Evolutionary conservation across 1,140 invertebrate species (phyloP).

Genomic region (Platyscapa corneri): DNA sequence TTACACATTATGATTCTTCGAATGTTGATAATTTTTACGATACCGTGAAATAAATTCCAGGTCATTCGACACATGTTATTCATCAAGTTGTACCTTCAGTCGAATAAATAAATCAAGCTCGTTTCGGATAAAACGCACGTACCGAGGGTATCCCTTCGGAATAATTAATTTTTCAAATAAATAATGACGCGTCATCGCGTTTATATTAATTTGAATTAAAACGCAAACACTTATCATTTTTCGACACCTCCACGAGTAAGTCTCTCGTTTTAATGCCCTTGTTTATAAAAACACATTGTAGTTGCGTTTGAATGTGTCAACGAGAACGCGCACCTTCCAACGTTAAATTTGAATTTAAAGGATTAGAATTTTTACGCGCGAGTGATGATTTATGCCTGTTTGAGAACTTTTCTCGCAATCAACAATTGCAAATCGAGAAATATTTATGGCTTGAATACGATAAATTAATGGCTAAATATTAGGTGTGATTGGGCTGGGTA

Average conservation of each 20-base stretch:
- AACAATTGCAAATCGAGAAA: too few relatives aligned
- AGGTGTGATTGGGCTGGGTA: too few relatives aligned
- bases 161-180: conserved; percentile 27
- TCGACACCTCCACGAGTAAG: not conserved
- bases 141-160: not conserved
- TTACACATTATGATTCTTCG: not conserved
- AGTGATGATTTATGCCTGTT: too few relatives aligned
- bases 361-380: too few relatives aligned
- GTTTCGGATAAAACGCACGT: conserved; percentile 9
- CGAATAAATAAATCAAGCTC: conserved; percentile 25
- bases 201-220: conserved; percentile 16
- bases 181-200: not conserved
- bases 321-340: too few relatives aligned
- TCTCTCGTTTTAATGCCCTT: not conserved
- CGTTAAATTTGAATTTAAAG: too few relatives aligned
- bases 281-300: not conserved
- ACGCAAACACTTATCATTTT: conserved; percentile 13
- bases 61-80: conserved; percentile 11
- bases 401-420: too few relatives aligned
- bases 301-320: too few relatives aligned
- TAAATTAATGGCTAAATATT: too few relatives aligned
- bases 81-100: not conserved
- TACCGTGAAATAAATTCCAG: conserved; percentile 26
- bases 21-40: conserved; percentile 20
- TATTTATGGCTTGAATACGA: too few relatives aligned